Percentiles rank a stretch among this genome's conserved stretches.
Conservation (phyloP, 2,113 vertebrate genomes). For the Oceanites oceanicus region DNA sequence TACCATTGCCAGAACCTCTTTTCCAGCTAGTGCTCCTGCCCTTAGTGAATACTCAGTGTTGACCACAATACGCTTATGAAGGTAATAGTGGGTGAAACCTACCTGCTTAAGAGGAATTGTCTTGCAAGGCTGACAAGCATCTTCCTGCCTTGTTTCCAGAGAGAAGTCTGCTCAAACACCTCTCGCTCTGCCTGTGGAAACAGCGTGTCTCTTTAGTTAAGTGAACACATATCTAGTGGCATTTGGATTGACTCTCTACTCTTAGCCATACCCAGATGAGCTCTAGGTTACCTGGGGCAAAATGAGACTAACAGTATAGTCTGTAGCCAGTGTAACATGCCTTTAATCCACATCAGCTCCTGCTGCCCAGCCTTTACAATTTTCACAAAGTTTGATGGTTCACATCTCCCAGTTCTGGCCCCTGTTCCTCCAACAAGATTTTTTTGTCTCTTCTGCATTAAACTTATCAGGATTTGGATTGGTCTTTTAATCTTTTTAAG, state of each 20-base stretch:
- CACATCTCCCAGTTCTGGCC: not conserved
- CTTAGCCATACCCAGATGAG: not conserved
- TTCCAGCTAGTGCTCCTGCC: not conserved
- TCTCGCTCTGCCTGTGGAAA: not conserved
- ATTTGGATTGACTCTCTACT: not conserved
- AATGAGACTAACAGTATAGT: not conserved
- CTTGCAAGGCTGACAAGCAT: not conserved
- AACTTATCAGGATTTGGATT: not conserved
- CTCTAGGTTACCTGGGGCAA: not conserved
- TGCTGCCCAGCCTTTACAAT: not conserved
- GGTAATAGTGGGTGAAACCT: not conserved
- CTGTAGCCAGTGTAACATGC: not conserved
- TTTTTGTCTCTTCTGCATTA: not conserved
- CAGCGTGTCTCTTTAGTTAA: not conserved
- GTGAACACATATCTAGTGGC: not conserved
- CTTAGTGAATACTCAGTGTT: not conserved
- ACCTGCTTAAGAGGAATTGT: not conserved
- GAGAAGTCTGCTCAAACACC: not conserved
- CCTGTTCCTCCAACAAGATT: not conserved
- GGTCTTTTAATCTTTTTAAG: not conserved
- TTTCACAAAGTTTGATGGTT: not conserved
- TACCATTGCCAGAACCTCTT: not conserved
- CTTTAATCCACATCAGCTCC: not conserved
- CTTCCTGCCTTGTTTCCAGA: not conserved
- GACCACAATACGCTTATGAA: not conserved